Evolutionary conservation across 2,888 invertebrate species (phyloP).

Genomic region (Microctonus aethiopoides): DNA sequence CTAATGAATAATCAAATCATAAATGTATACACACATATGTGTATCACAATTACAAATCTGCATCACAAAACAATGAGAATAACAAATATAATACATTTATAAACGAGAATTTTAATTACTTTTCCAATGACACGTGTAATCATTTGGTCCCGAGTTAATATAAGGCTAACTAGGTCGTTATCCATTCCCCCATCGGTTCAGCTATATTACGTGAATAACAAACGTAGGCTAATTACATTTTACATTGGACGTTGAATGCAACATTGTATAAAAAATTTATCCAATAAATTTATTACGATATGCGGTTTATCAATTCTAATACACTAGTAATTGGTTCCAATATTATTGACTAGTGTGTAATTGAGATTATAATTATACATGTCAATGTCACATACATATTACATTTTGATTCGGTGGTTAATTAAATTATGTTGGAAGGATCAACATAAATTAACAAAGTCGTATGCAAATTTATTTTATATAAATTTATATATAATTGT

Average conservation of each 20-base stretch:
- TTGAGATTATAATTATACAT: slow-evolving; percentile 7
- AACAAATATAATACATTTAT: background rate
- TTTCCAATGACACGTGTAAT: slow-evolving; percentile 22
- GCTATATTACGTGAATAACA: slow-evolving; percentile 34
- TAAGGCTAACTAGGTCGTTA: slow-evolving; percentile 40
- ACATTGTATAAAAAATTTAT: slow-evolving; percentile 3
- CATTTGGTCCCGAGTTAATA: slow-evolving; percentile 23
- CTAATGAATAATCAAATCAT: background rate
- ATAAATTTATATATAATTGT: background rate
- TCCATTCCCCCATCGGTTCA: slow-evolving; percentile 32
- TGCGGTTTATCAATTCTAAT: background rate
- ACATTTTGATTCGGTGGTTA: background rate
- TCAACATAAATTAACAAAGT: background rate
- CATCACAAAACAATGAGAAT: background rate
- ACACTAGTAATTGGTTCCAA: background rate
- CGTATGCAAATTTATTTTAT: background rate
- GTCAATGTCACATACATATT: background rate
- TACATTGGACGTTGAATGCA: slow-evolving; percentile 19
- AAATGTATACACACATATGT: background rate
- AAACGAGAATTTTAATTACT: slow-evolving; percentile 14
- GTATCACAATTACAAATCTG: background rate
- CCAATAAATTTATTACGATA: background rate
- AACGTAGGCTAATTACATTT: slow-evolving; percentile 39
- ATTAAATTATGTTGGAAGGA: background rate
- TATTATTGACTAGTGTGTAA: slow-evolving; percentile 12